Percentiles rank a stretch among this genome's conserved stretches.
Evolutionary conservation across 1,140 invertebrate species (phyloP).

Genomic region (Chironomus tepperi): DNA sequence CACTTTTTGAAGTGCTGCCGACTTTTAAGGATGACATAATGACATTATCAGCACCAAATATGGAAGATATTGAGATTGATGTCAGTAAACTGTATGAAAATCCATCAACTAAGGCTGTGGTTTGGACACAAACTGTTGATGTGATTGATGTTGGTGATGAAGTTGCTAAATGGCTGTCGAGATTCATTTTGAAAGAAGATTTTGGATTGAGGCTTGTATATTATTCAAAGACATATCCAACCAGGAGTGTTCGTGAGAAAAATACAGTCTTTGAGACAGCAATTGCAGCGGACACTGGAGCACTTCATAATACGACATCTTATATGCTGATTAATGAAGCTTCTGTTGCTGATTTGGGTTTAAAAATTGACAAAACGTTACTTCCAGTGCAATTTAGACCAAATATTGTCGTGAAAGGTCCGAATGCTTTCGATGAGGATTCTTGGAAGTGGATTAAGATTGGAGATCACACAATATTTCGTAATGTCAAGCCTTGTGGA

Average conservation of each 20-base stretch:
- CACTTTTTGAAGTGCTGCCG: constrained; percentile 41
- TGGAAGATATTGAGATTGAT: constrained; percentile 41
- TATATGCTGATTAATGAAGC: constrained; percentile 53
- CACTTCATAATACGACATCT: constrained; percentile 48
- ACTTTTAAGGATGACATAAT: constrained; percentile 35
- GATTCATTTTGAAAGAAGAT: constrained; percentile 45
- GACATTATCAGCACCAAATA: constrained; percentile 39
- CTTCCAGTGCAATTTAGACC: constrained; percentile 51
- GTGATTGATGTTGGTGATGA: constrained; percentile 50
- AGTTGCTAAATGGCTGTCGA: constrained; percentile 46
- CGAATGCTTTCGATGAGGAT: constrained; percentile 55
- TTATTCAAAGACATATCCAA: constrained; percentile 40
- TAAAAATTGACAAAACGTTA: constrained; percentile 44
- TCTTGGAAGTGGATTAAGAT: constrained; percentile 62
- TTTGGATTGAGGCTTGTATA: constrained; percentile 44
- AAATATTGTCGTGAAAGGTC: constrained; percentile 58
- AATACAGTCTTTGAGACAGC: constrained; percentile 24
- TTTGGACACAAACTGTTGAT: constrained; percentile 41
- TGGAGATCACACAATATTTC: constrained; percentile 47
- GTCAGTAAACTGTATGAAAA: constrained; percentile 36
- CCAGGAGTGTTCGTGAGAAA: constrained; percentile 26
- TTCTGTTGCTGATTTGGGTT: constrained; percentile 54
- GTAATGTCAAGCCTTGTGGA: constrained; percentile 54
- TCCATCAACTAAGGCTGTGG: constrained; percentile 34
- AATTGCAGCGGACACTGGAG: constrained; percentile 36